Conservation (phyloP, 2,888 invertebrate species). For the Cephus spinipes region DNA sequence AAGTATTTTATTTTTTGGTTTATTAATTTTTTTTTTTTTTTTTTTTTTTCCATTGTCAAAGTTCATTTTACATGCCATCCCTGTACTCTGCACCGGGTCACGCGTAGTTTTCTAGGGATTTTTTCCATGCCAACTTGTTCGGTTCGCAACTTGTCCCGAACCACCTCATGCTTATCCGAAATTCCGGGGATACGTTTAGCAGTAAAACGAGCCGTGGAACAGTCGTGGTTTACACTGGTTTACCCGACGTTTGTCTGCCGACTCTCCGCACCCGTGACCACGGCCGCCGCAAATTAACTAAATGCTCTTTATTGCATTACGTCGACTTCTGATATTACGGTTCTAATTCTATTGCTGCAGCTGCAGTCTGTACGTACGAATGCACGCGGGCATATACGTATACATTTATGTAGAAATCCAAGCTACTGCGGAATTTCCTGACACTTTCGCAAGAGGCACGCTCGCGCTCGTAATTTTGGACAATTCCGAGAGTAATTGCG, state of each 20-base stretch:
- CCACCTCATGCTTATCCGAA: not conserved
- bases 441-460: not conserved
- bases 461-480: not conserved
- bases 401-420: not conserved
- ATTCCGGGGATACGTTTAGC: not conserved
- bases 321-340: slow-evolving; percentile 31
- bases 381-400: not conserved
- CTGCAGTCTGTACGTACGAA: slow-evolving; percentile 18
- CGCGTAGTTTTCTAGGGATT: not conserved
- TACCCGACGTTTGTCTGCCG: not conserved
- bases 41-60: not conserved
- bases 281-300: slow-evolving; percentile 33
- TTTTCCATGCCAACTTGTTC: not conserved
- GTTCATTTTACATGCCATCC: not conserved
- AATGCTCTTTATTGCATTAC: slow-evolving; percentile 38
- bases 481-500: not conserved
- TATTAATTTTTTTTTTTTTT: too few relatives aligned
- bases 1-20: not conserved
- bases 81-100: not conserved
- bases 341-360: slow-evolving; percentile 35
- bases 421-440: not conserved
- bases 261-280: not conserved
- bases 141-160: not conserved
- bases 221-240: not conserved
- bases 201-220: not conserved